Percentiles rank a stretch among this genome's conserved stretches.
Evolutionary conservation across 2,113 vertebrate species (phyloP).

Genomic region (Burhinus oedicnemus): DNA sequence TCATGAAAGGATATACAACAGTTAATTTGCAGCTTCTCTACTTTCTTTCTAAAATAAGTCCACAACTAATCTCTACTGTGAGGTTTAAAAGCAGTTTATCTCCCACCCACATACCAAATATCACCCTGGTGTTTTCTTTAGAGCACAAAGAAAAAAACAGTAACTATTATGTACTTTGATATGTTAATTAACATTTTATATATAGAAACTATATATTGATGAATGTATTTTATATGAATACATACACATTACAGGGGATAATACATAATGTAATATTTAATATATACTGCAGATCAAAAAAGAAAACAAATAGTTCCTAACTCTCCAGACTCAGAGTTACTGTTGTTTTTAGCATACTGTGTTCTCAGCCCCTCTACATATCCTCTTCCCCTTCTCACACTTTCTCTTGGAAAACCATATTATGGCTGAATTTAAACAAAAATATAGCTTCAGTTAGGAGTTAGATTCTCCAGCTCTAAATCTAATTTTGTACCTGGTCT

Average conservation of each 20-base stretch:
- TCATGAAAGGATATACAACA: not conserved
- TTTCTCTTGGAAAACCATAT: not conserved
- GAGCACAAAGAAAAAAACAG: not conserved
- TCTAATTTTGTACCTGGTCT: not conserved
- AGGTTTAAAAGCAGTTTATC: slow-evolving; percentile 46
- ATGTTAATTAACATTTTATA: not conserved
- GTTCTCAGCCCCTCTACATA: not conserved
- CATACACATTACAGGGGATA: not conserved
- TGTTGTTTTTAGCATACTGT: not conserved
- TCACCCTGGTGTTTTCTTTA: not conserved
- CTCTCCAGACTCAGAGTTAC: not conserved
- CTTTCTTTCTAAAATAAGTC: not conserved
- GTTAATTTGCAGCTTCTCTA: slow-evolving; percentile 13
- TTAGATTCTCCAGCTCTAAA: not conserved
- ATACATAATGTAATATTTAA: not conserved
- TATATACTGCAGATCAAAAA: not conserved
- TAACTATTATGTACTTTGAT: not conserved
- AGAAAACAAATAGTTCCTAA: not conserved
- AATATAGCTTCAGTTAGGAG: not conserved
- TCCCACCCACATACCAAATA: not conserved
- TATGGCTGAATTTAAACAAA: not conserved
- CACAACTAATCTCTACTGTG: slow-evolving; percentile 21
- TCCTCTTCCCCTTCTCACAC: not conserved
- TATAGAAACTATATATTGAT: not conserved
- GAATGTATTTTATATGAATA: not conserved